Conservation (phyloP, 2,113 vertebrate genomes). For the Corythoichthys intestinalis region DNA sequence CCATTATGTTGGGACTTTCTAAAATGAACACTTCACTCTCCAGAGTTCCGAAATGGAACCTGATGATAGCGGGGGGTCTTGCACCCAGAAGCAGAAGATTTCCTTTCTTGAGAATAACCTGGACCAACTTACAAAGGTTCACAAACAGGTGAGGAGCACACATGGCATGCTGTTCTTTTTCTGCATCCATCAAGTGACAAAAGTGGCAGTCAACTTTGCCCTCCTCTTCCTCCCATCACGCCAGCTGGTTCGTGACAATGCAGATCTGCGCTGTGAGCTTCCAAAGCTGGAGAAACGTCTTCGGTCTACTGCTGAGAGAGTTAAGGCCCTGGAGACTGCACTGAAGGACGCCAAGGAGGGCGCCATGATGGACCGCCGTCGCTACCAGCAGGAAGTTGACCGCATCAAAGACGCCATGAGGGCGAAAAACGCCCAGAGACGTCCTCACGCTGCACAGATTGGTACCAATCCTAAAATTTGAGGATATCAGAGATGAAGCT, state of each 20-base stretch:
- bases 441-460: conserved; percentile 81
- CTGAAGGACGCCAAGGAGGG: conserved; percentile 89
- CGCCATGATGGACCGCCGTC: conserved; percentile 84
- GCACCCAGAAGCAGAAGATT: conserved; percentile 94
- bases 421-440: conserved; percentile 73
- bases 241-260: conserved; percentile 94
- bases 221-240: not conserved
- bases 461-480: conserved; percentile 59
- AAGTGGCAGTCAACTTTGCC: too few species aligned
- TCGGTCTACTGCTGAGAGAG: conserved; percentile 94
- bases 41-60: conserved; percentile 92
- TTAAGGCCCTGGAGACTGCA: conserved; percentile 93
- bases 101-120: conserved; percentile 98
- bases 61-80: conserved; percentile 89
- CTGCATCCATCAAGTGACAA: not conserved
- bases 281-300: conserved; percentile 95
- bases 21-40: not conserved
- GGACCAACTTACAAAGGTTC: conserved; percentile 96
- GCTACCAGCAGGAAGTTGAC: conserved; percentile 88
- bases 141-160: conserved; percentile 83
- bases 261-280: conserved; percentile 95
- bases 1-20: not conserved
- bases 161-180: not conserved
- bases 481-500: not conserved
- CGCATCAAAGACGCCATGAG: conserved; percentile 86